Percentiles rank a stretch among this genome's conserved stretches.
These are phyloP conservation scores for Varanus komodoensis DNA, from an alignment of 2,113 vertebrate species.

Conservation along the genomic window DNA sequence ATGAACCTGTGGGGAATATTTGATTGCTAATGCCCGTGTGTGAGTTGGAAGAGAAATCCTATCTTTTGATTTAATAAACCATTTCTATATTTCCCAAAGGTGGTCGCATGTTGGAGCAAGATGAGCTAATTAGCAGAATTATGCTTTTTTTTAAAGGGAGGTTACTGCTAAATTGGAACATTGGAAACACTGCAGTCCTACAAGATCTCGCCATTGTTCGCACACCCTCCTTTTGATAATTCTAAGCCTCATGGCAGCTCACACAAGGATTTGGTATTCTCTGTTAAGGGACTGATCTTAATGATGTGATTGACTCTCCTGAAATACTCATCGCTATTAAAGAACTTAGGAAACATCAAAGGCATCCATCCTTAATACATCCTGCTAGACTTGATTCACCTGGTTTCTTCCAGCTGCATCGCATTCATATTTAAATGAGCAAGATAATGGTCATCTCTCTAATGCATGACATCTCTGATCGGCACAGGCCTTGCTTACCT, in stretches of 20 bases:
- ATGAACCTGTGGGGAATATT: slow-evolving; percentile 72
- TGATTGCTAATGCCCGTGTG: slow-evolving; percentile 62
- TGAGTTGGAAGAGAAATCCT: slow-evolving; percentile 64
- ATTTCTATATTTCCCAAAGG: slow-evolving; percentile 66
- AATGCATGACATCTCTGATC: neutral
- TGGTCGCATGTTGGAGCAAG: slow-evolving; percentile 53
- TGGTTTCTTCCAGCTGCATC: slow-evolving; percentile 10
- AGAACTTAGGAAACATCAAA: slow-evolving; percentile 29
- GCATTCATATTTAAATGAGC: neutral
- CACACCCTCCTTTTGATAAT: slow-evolving; percentile 25
- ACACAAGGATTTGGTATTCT: slow-evolving; percentile 24
- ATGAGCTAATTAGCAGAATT: slow-evolving; percentile 72
- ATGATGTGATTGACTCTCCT: neutral
- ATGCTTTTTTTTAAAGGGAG: slow-evolving; percentile 56
- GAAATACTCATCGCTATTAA: slow-evolving; percentile 28
- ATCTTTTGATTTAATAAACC: slow-evolving; percentile 76
- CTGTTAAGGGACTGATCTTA: slow-evolving; percentile 27
- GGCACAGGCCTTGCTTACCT: neutral
- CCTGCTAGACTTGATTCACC: neutral
- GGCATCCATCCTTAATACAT: neutral
- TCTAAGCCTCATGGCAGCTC: slow-evolving; percentile 17
- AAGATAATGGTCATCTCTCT: neutral
- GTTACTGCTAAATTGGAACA: slow-evolving; percentile 60
- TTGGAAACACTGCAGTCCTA: slow-evolving; percentile 42
- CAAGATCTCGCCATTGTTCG: slow-evolving; percentile 35